Percentiles rank a stretch among this genome's conserved stretches.
These are phyloP conservation scores for Abscondita cerata DNA, from an alignment of 2,888 invertebrate genomes.

Conservation along the genomic window DNA sequence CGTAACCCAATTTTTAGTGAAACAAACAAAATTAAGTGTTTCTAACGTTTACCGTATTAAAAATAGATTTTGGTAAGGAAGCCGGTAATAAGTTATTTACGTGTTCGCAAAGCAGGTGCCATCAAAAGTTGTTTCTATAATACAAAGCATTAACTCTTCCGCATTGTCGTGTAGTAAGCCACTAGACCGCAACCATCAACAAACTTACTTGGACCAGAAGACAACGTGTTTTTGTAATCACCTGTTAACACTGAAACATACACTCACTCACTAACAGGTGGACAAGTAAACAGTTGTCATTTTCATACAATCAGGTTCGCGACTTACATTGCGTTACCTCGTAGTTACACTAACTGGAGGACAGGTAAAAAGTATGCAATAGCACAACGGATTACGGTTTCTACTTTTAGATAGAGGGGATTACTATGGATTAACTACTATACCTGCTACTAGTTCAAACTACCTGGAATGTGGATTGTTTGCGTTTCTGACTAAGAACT, in stretches of 20 bases:
- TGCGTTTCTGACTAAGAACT: background rate
- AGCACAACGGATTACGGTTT: conserved; percentile 49
- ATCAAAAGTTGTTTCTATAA: conserved; percentile 41
- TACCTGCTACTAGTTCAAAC: conserved; percentile 29
- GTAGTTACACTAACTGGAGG: conserved; percentile 46
- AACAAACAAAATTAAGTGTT: background rate
- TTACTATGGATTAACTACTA: conserved; percentile 30
- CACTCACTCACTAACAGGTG: conserved; percentile 34
- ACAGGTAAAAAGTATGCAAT: conserved; percentile 51
- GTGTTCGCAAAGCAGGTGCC: conserved; percentile 34
- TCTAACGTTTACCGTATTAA: conserved; percentile 24
- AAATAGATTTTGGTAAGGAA: conserved; percentile 24
- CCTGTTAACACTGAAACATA: conserved; percentile 31
- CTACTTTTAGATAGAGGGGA: conserved; percentile 41
- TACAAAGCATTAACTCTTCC: conserved; percentile 40
- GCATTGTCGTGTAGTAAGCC: conserved; percentile 32
- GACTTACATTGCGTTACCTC: conserved; percentile 48
- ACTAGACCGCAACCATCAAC: conserved; percentile 25
- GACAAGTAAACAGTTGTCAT: conserved; percentile 30
- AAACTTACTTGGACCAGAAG: conserved; percentile 31
- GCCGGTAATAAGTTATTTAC: conserved; percentile 14
- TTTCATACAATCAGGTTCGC: conserved; percentile 27
- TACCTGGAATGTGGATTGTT: conserved; percentile 39
- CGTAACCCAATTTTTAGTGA: conserved; percentile 17
- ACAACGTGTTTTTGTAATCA: conserved; percentile 24